Evolutionary conservation across 2,888 invertebrate species (phyloP).

Genomic region (Encarsia formosa): DNA sequence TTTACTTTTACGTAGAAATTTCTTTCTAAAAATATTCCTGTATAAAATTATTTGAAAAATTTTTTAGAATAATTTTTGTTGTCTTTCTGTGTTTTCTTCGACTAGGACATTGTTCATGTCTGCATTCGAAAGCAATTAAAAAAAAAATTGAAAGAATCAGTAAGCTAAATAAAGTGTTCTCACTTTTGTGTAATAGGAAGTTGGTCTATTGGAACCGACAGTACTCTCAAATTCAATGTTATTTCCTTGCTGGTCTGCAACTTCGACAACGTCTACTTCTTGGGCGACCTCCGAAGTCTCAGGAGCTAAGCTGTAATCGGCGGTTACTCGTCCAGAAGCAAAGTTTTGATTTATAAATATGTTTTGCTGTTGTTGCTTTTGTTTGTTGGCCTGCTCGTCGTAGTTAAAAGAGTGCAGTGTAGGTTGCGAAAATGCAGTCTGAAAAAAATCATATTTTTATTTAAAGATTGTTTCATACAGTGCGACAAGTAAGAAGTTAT

Average conservation of each 20-base stretch:
- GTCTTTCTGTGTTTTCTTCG: no score
- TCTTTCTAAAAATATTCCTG: no score
- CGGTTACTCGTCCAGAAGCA: conserved; percentile 39
- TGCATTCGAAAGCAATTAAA: no score
- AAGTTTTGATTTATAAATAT: conserved; percentile 40
- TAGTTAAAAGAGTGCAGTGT: conserved; percentile 48
- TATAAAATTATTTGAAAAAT: no score
- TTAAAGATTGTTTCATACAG: no score
- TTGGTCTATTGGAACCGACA: conserved; percentile 30
- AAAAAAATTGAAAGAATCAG: no score
- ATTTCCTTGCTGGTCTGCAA: conserved; percentile 38
- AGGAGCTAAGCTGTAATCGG: conserved; percentile 41
- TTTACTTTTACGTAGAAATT: no score
- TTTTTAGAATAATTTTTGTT: no score
- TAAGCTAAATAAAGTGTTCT: no score
- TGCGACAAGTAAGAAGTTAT: no score
- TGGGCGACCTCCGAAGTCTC: conserved; percentile 24
- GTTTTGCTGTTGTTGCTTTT: conserved; percentile 43
- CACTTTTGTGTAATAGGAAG: conserved; percentile 56
- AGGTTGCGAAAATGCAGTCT: conserved; percentile 41
- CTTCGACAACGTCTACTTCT: conserved; percentile 21
- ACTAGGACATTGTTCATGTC: no score
- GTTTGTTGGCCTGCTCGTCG: conserved; percentile 43
- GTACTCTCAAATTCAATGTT: conserved; percentile 41
- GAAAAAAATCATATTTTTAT: neutral